Conservation (phyloP, 1,140 invertebrate genomes). For the Drosophila baimaii region DNA sequence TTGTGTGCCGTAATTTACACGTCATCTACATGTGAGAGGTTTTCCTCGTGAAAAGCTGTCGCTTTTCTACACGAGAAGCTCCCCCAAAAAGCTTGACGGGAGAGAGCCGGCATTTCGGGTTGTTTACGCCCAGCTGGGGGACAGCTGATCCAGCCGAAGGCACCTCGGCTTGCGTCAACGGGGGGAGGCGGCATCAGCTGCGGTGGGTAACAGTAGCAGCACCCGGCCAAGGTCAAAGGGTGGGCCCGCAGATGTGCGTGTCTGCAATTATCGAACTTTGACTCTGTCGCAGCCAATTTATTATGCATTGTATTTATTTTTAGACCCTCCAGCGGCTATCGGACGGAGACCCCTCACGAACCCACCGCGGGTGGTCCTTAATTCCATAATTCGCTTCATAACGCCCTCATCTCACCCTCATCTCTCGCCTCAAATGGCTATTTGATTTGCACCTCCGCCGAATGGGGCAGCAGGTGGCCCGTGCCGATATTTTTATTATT, state of each 20-base stretch:
- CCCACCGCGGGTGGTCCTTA: conserved; percentile 6
- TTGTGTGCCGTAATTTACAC: conserved; percentile 4
- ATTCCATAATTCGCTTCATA: conserved; percentile 41
- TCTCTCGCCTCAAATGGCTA: conserved; percentile 23
- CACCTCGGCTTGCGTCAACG: conserved; percentile 24
- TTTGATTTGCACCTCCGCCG: conserved; percentile 56
- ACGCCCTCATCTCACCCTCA: conserved; percentile 6
- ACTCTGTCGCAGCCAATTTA: conserved; percentile 42
- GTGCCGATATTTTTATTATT: conserved; percentile 32
- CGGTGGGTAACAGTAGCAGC: background rate
- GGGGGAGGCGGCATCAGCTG: background rate
- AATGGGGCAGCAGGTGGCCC: conserved; percentile 54
- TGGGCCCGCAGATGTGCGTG: conserved; percentile 40
- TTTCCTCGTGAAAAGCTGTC: conserved; percentile 24
- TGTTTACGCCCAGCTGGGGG: conserved; percentile 63
- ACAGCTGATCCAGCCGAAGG: conserved; percentile 48
- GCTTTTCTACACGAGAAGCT: conserved; percentile 34
- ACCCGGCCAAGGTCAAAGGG: conserved; percentile 29
- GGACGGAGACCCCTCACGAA: conserved; percentile 48
- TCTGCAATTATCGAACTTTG: conserved; percentile 55
- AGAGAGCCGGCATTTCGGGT: conserved; percentile 57
- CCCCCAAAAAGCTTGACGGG: background rate
- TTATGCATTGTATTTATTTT: conserved; percentile 40
- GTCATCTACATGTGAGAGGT: conserved; percentile 10
- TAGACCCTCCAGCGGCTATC: conserved; percentile 26